Base-by-base conservation (phyloP, 2,797 vertebrate species). In the Epinephelus coioides region DNA sequence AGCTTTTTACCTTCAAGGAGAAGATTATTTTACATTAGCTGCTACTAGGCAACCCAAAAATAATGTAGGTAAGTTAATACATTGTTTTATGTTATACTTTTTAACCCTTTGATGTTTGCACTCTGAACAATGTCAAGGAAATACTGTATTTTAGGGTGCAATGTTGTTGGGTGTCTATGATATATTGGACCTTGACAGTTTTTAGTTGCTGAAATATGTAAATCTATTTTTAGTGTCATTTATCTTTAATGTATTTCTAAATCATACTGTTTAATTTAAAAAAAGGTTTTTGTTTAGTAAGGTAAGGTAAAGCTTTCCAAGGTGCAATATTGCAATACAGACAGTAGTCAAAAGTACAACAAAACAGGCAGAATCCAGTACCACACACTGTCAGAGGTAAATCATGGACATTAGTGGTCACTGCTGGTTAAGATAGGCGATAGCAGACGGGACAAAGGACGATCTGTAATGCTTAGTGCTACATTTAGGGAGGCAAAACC, bases 91-190 rank as follows among this genome's bases (percentile, higher is more conserved):
- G 6, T 49, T 69, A n/a, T 38, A 46, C 43, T 56, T 56, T 19
- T 50, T 50, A 76, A 62, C 54, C 54, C 21, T 13, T 25, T 57
- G 8, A 67, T 30, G 27, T 30, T 30, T 73, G 15, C 6, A 54
- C 17, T 19, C 47, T 44, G 55, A 49, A 43, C 40, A 51, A 51
- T 6, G 19, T 61, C 50, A 27, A 55, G 21, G 64, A n/a, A 38
- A 27, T 4, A 15, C 17, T 43, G 21, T n/a, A 3, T 21, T 18
- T 17, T 14, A n/a, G 38, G 47, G 54, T 30, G 19, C 14, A 57
- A 11, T 19, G 18, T 34, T 56, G 27, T 56, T 6, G 2, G 10
- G 46, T 47, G 46, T 18, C 46, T 47, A 18, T 34, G 30, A 34
- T 47, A 18, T 47, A 15, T 18, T 47, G 7, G 17, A 49, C 5